Percentiles rank a stretch among this genome's conserved stretches.
Conservation (phyloP, 2,888 invertebrate species). For the Phaedon cochleariae region DNA sequence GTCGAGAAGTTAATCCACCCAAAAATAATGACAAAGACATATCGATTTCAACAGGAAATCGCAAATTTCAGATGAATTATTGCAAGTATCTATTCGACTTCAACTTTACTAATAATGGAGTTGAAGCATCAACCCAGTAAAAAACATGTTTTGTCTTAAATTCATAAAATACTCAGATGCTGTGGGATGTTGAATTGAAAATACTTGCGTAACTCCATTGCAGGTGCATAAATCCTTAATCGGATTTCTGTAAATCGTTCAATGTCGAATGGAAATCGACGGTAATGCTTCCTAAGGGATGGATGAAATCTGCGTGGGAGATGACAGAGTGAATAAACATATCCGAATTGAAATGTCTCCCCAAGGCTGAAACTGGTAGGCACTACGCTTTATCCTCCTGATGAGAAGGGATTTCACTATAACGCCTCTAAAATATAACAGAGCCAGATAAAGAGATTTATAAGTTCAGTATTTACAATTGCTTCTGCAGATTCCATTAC, state of each 20-base stretch:
- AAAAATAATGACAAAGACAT: no score
- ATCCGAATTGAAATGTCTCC: constrained; percentile 47
- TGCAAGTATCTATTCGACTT: no score
- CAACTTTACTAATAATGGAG: no score
- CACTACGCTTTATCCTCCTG: constrained; percentile 11
- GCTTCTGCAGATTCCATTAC: no score
- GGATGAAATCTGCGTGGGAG: constrained; percentile 59
- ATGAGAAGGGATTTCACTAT: constrained; percentile 8
- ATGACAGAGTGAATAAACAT: constrained; percentile 57
- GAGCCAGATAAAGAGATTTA: neutral
- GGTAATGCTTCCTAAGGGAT: constrained; percentile 43
- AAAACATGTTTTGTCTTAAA: no score
- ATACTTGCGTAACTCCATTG: neutral
- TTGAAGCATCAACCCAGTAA: no score
- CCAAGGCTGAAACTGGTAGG: constrained; percentile 44
- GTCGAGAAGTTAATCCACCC: no score
- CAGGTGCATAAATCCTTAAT: constrained; percentile 32
- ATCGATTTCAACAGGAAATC: no score
- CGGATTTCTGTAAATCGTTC: constrained; percentile 19
- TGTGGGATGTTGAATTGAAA: no score
- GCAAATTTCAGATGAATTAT: no score
- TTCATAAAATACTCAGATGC: no score
- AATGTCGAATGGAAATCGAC: constrained; percentile 36
- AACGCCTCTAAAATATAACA: constrained; percentile 24
- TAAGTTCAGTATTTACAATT: neutral